These are phyloP conservation scores for Fregata magnificens DNA, from an alignment of 2,113 vertebrate genomes.

Conservation along the genomic window DNA sequence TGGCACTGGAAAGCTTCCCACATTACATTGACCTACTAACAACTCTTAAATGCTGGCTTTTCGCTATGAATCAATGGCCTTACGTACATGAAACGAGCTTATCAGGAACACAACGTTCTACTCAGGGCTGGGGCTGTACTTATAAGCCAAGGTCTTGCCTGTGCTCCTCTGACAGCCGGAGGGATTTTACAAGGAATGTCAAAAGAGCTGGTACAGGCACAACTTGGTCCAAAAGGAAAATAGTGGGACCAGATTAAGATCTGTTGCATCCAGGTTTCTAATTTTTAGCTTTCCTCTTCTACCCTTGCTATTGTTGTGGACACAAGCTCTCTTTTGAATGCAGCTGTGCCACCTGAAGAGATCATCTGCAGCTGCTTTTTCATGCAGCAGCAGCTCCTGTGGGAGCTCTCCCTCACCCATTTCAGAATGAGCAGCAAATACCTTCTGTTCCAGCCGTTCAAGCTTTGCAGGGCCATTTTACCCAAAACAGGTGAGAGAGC, in stretches of 20 bases:
- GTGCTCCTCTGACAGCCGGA: neutral
- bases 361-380: neutral
- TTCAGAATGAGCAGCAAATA: neutral
- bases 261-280: neutral
- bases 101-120: neutral
- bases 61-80: neutral
- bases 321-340: neutral
- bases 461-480: neutral
- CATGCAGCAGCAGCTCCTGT: neutral
- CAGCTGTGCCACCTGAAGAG: constrained; percentile 12
- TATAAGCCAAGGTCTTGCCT: neutral
- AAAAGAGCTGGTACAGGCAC: neutral
- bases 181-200: neutral
- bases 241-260: neutral
- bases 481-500: neutral
- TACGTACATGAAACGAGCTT: neutral
- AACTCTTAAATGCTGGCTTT: neutral
- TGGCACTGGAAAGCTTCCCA: neutral
- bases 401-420: neutral
- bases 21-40: fast-evolving
- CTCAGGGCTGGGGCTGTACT: neutral
- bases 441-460: neutral
- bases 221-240: neutral
- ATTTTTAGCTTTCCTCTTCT: neutral
- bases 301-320: neutral